Conservation (phyloP, 2,888 invertebrate genomes). For the Xiphydria camelus region DNA sequence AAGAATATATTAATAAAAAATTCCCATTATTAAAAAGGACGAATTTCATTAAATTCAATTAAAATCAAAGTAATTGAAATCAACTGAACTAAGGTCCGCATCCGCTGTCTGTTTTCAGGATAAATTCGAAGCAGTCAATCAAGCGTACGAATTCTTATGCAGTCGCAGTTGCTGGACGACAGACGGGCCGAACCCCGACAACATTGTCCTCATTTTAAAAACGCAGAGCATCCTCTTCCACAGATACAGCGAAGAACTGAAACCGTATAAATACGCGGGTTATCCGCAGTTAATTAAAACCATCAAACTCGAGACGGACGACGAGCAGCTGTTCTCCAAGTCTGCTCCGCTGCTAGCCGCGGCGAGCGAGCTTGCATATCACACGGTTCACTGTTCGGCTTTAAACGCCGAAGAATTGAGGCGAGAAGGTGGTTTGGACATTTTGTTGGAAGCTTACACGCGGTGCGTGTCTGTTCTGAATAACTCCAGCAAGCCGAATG, state of each 20-base stretch:
- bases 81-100: too few relatives aligned
- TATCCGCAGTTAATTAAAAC: conserved; percentile 97
- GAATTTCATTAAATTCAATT: too few relatives aligned
- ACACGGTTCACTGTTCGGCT: conserved; percentile 94
- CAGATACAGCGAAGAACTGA: conserved; percentile 83
- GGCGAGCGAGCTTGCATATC: conserved; percentile 92
- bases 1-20: too few relatives aligned
- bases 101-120: too few relatives aligned
- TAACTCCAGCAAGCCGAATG: conserved; percentile 73
- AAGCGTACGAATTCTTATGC: conserved; percentile 97
- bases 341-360: conserved; percentile 82
- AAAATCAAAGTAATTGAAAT: too few relatives aligned
- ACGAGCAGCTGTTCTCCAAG: conserved; percentile 90
- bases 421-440: conserved; percentile 89
- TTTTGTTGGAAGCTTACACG: conserved; percentile 86
- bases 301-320: conserved; percentile 89
- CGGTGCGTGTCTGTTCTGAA: conserved; percentile 92
- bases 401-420: conserved; percentile 97
- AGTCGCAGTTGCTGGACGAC: conserved; percentile 84
- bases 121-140: conserved; percentile 94
- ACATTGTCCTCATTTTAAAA: conserved; percentile 87
- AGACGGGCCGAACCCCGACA: conserved; percentile 92
- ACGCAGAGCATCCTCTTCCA: conserved; percentile 95
- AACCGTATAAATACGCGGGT: conserved; percentile 98
- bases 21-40: too few relatives aligned